Evolutionary conservation across 2,113 vertebrate species (phyloP).

Genomic region (Carassius carassius): DNA sequence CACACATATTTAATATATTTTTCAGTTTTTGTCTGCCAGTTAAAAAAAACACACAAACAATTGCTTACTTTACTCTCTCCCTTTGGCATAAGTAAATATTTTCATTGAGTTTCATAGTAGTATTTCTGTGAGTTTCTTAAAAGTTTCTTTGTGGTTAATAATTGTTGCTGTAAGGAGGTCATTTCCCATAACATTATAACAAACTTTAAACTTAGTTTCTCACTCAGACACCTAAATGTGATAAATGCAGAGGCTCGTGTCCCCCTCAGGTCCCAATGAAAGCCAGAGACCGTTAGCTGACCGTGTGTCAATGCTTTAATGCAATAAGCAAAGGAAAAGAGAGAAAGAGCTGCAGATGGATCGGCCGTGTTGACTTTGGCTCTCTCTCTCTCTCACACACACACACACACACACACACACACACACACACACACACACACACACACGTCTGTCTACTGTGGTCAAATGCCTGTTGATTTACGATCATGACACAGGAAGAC

Average conservation of each 20-base stretch:
- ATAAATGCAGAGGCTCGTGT: conserved; percentile 47
- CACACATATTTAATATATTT: neutral
- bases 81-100: neutral
- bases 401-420: conserved; percentile 46
- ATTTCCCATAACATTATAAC: conserved; percentile 49
- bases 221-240: conserved; percentile 51
- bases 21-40: neutral
- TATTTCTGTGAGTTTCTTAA: conserved; percentile 3
- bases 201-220: conserved; percentile 57
- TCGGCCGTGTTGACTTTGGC: conserved; percentile 38
- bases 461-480: conserved; percentile 61
- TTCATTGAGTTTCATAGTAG: neutral
- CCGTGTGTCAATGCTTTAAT: conserved; percentile 23
- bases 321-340: conserved; percentile 28
- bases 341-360: conserved; percentile 45
- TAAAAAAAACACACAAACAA: neutral
- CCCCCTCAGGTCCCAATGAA: conserved; percentile 49
- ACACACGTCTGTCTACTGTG: conserved; percentile 50
- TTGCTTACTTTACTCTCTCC: neutral
- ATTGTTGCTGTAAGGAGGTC: conserved; percentile 24
- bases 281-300: conserved; percentile 49
- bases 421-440: conserved; percentile 29
- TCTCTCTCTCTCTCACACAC: neutral
- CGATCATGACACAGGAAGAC: conserved; percentile 51
- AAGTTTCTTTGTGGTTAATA: conserved; percentile 11